Base-by-base conservation (phyloP, 2,113 vertebrate genomes). In the Damaliscus lunatus region DNA sequence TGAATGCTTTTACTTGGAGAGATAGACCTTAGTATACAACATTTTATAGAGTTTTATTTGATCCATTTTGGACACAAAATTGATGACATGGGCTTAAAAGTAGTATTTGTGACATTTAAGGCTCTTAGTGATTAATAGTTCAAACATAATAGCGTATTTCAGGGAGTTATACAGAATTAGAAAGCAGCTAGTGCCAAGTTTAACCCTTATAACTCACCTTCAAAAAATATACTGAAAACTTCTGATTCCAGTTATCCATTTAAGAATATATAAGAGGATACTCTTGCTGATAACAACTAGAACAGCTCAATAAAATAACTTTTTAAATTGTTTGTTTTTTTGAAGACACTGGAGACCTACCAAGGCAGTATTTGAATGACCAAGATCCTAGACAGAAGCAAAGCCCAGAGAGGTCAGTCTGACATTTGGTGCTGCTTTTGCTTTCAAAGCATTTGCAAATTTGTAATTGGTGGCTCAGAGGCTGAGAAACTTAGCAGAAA, bases 21-120 rank as follows among this genome's bases (percentile, higher is more conserved):
- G 7, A 88, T 48, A 83, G 84, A 55, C 25, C 8, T 29, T 57
- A 50, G 25, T 43, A 89, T 17, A 16, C 17, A 90, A 77, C 10
- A 78, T 74, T 82, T 91, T 83, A 74, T 89, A 82, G 53, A 81
- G 78, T 97, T 92, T 78, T 78, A 77, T 77, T 95, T 78, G 55
- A 62, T 29, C 71, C 36, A 80, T 80, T 89, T 92, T 11, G 50
- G 53, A 55, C 27, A 95, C 55, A 94, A 59, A 87, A 87, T 46
- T 74, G 48, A 84, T 83, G 62, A 52, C 36, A 82, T 31, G 11
- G 53, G 46, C 60, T 91, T 94, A 91, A 82, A 92, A 62, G 31
- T 48, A 96, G 77, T 83, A 88, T 92, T 82, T 62, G 48, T 92
- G 77, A 74, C 77, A 77, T 67, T 89, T 95, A 89, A 88, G 31